phyloP scores from a whole-genome alignment of 2,888 invertebrate species.

The Lacanobia oleracea region DNA sequence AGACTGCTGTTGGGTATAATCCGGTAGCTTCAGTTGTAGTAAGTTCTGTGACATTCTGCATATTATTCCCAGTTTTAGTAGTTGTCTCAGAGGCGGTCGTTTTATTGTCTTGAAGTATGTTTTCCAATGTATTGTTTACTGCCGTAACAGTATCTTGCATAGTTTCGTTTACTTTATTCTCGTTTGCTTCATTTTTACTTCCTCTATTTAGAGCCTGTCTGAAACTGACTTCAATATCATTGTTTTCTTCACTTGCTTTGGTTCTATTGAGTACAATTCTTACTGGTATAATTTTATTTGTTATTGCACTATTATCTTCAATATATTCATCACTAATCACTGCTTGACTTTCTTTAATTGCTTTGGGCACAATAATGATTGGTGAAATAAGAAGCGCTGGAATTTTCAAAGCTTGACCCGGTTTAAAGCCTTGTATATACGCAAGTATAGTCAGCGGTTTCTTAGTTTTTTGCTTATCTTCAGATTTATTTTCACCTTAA shows the following conservation, averaged over 20 bases:
- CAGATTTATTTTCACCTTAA: conserved; percentile 53
- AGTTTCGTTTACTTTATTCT: conserved; percentile 18
- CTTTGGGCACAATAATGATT: conserved; percentile 43
- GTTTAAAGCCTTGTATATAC: conserved; percentile 27
- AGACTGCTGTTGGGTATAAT: conserved; percentile 53
- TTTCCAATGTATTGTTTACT: background rate
- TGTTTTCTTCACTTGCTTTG: conserved; percentile 47
- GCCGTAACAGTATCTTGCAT: background rate
- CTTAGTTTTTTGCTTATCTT: conserved; percentile 3
- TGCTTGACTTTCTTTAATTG: conserved; percentile 5
- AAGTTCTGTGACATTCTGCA: conserved; percentile 35
- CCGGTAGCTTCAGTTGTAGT: conserved; percentile 51
- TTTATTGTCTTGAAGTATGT: conserved; percentile 3
- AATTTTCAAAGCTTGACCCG: conserved; percentile 23
- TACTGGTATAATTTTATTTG: conserved; percentile 12
- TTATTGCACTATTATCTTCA: background rate
- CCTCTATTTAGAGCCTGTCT: conserved; percentile 69
- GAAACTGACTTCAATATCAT: conserved; percentile 66
- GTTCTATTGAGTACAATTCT: conserved; percentile 20
- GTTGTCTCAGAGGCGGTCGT: background rate
- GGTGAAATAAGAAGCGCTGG: conserved; percentile 55
- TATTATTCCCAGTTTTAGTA: conserved; percentile 18
- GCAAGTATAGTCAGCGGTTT: conserved; percentile 19
- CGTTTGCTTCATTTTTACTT: conserved; percentile 17
- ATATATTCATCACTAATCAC: conserved; percentile 2